Percentiles rank a stretch among this genome's conserved stretches.
Evolutionary conservation across 2,113 vertebrate genomes (phyloP).

Genomic region (Cebidichthys violaceus): DNA sequence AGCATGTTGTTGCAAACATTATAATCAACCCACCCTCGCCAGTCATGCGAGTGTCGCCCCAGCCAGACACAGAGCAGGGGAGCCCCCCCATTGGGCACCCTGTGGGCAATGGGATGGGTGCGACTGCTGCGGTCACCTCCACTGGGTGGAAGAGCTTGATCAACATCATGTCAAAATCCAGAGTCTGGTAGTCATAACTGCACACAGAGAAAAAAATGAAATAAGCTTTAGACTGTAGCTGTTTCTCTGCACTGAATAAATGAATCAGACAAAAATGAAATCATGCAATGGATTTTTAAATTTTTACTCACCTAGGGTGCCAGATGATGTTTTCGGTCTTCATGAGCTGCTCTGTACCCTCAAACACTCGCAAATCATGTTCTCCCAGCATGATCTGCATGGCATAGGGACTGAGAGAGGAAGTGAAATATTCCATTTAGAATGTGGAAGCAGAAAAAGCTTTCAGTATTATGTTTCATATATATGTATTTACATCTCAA

Average conservation of each 20-base stretch:
- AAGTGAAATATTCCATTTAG: not conserved
- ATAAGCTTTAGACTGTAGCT: not conserved
- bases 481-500: not conserved
- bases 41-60: slow-evolving; percentile 64
- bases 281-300: not conserved
- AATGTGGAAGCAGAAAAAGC: not conserved
- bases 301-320: slow-evolving; percentile 67
- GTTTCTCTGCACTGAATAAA: slow-evolving; percentile 7
- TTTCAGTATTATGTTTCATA: not conserved
- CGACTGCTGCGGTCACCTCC: slow-evolving; percentile 63
- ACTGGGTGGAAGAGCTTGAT: slow-evolving; percentile 80
- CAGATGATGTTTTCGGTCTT: slow-evolving; percentile 79
- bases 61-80: slow-evolving; percentile 77
- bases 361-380: slow-evolving; percentile 72
- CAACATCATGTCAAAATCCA: slow-evolving; percentile 82
- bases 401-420: slow-evolving; percentile 65
- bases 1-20: not conserved
- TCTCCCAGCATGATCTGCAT: slow-evolving; percentile 83
- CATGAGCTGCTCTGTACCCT: slow-evolving; percentile 80
- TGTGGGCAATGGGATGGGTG: slow-evolving; percentile 65
- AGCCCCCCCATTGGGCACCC: slow-evolving; percentile 64
- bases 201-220: not conserved
- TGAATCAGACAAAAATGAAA: slow-evolving; percentile 2
- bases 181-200: slow-evolving; percentile 81
- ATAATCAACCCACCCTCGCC: slow-evolving; percentile 49